Evolutionary conservation across 2,113 vertebrate species (phyloP), one percentile per base, ranked within the genome.

Genomic region (Phoenicopterus ruber): DNA sequence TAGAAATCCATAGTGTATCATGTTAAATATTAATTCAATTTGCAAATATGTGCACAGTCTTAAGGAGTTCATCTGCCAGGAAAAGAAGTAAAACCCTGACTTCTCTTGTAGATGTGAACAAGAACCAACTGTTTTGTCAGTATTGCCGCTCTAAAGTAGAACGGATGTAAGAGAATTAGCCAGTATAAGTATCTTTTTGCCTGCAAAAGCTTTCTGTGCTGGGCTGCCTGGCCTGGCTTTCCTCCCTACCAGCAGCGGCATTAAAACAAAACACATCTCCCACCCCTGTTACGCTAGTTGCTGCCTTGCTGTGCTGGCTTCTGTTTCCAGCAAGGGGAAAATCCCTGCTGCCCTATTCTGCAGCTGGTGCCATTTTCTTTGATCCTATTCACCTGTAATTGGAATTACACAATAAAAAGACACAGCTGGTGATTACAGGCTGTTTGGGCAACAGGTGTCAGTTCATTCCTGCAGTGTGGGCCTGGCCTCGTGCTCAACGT

Each of bases 401-500:
- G 49, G 28, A 67, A 55, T 79, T 59, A 34, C 20, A 4, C 26
- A 6, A 9, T 25, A 55, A 77, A 67, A 34, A 66, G 50, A 22
- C 11, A 50, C 62, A 61, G 66, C 21, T 8, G 0, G 1, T 14
- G 17, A 11, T 26, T 19, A 6, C 10, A 25, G 24, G 8, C 17
- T 82, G 8, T 20, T 59, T 19, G 32, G 49, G 46, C 38, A 58
- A 9, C 17, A n/a, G 38, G 19, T 13, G 7, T 11, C 25, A 52
- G 17, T 34, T 76, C 20, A 11, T 31, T 66, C 10, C 32, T 20
- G 4, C 15, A 8, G 42, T 3, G 4, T 0, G 3, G 22, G 26
- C 5, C 6, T 1, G 11, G 50, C n/a, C 13, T 9, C 0, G 0
- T 54, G 67, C 31, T 65, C 19, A 3, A 0, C 3, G 0, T 1